Evolutionary conservation across 2,888 invertebrate genomes (phyloP).

Genomic region (Azorinus chamasolen): DNA sequence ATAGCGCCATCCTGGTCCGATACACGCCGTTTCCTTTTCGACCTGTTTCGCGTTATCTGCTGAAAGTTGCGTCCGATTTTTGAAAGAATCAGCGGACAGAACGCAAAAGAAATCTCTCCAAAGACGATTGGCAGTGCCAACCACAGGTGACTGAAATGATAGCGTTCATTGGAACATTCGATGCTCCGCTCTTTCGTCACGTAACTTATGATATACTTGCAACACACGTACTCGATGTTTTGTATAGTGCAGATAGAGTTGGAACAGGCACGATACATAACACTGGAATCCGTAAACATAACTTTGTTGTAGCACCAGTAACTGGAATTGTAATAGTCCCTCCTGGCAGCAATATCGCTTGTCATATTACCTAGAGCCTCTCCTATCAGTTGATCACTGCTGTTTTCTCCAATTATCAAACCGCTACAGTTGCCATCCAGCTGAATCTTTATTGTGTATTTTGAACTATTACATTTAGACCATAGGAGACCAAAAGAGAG

Average conservation of each 20-base stretch:
- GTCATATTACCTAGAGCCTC: constrained; percentile 41
- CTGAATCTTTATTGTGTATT: constrained; percentile 1
- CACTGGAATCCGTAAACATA: constrained; percentile 7
- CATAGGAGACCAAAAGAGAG: constrained; percentile 49
- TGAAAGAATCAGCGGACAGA: constrained; percentile 38
- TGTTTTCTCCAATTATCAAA: constrained; percentile 5
- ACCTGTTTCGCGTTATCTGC: neutral
- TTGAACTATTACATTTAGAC: constrained; percentile 10
- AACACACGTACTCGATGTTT: constrained; percentile 50
- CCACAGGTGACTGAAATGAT: constrained; percentile 33
- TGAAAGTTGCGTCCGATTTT: constrained; percentile 17
- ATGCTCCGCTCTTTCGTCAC: constrained; percentile 13
- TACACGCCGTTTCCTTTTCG: no score
- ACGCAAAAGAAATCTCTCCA: constrained; percentile 34
- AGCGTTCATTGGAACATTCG: constrained; percentile 16
- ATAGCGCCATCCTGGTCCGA: no score
- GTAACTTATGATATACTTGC: constrained; percentile 19
- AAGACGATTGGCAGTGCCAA: constrained; percentile 48
- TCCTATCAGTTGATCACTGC: constrained; percentile 37
- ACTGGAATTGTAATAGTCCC: constrained; percentile 45
- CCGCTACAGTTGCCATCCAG: constrained; percentile 10
- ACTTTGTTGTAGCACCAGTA: constrained; percentile 47
- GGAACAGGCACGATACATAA: constrained; percentile 29
- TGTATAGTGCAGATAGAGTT: constrained; percentile 47
- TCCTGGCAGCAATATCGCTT: constrained; percentile 14